Evolutionary conservation across 2,797 vertebrate species (phyloP), one percentile per base, ranked within the genome.

Genomic region (Gephyroberyx darwinii): DNA sequence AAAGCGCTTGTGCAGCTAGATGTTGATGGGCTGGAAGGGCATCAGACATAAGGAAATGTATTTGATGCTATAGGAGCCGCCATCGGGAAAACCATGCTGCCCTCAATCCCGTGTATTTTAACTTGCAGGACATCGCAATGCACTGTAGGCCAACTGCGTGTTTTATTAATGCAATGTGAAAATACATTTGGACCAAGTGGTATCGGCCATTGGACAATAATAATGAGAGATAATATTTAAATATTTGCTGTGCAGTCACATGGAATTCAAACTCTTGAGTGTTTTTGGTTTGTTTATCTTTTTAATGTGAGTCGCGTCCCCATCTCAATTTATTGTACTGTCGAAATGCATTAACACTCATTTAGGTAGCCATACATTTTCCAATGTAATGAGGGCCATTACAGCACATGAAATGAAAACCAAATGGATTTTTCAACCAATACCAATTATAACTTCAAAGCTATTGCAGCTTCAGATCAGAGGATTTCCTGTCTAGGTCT

Each of bases 381-480:
- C 43, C 52, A 76, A 35, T 71, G 52, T 61, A 57, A 71, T 66
- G 48, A 35, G 33, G 14, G 9, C 55, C 65, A 48, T 73, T 60
- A 50, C 55, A 47, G 48, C 30, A 57, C 58, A 73, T 48, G 51
- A 65, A 77, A 79, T 80, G 62, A 65, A 78, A 74, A 54, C 57
- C 6, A 52, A 80, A 87, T 77, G 8, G 35, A 64, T 73, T 81
- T 80, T 69, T 83, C 35, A 53, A 63, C 55, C 60, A 47, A 51
- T 45, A 4, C 19, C 65, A 69, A 56, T 56, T 80, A 65, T 45
- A 77, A 53, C 55, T 59, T 58, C 7, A 59, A 54, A 17, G 76
- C 62, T 67, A 31, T 69, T 71, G 48, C 43, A 22, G 39, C n/a
- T 6, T 61, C 37, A 35, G 30, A 17, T 39, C 17, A 20, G 12